Evolutionary conservation across 2,113 vertebrate genomes (phyloP).

Genomic region (Thamnaconus septentrionalis): DNA sequence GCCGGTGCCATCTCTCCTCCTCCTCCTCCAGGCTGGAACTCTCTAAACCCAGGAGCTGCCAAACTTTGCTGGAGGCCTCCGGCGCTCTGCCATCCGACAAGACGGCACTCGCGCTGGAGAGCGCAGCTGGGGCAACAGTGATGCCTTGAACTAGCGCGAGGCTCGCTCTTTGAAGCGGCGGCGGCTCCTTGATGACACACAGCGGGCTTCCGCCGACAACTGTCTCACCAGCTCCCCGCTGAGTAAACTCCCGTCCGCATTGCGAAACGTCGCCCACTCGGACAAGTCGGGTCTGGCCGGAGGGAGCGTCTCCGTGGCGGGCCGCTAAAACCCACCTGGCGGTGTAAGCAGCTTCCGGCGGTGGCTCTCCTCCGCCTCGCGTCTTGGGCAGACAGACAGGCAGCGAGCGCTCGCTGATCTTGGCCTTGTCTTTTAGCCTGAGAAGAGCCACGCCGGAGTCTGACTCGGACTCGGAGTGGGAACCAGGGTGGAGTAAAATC

Average conservation of each 20-base stretch:
- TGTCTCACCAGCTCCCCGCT: slow-evolving; percentile 74
- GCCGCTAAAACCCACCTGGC: slow-evolving; percentile 79
- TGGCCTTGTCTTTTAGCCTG: slow-evolving; percentile 86
- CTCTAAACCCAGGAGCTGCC: slow-evolving; percentile 87
- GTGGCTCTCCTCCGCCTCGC: slow-evolving; percentile 72
- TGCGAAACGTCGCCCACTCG: slow-evolving; percentile 76
- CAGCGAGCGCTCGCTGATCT: slow-evolving; percentile 80
- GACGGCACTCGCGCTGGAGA: slow-evolving; percentile 11
- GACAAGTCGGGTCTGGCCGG: slow-evolving; percentile 72
- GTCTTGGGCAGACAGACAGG: slow-evolving; percentile 83
- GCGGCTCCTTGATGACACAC: slow-evolving; percentile 77
- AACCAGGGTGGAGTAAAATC: slow-evolving; percentile 83
- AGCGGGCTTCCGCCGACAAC: slow-evolving; percentile 84
- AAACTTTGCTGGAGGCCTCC: slow-evolving; percentile 67
- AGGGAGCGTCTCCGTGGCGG: slow-evolving; percentile 4
- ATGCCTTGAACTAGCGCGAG: slow-evolving; percentile 84
- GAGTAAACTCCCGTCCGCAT: slow-evolving; percentile 84
- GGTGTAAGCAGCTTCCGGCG: slow-evolving; percentile 71
- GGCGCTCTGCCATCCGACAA: slow-evolving; percentile 7
- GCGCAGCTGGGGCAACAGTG: slow-evolving; percentile 59
- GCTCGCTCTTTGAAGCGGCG: slow-evolving; percentile 76
- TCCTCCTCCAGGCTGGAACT: slow-evolving; percentile 82
- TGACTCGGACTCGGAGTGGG: slow-evolving; percentile 78
- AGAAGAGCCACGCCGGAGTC: slow-evolving; percentile 85
- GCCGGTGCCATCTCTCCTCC: slow-evolving; percentile 79